Evolutionary conservation across 2,888 invertebrate genomes (phyloP), one percentile per base, ranked within the genome.

Genomic region (Nomada hirtipes): DNA sequence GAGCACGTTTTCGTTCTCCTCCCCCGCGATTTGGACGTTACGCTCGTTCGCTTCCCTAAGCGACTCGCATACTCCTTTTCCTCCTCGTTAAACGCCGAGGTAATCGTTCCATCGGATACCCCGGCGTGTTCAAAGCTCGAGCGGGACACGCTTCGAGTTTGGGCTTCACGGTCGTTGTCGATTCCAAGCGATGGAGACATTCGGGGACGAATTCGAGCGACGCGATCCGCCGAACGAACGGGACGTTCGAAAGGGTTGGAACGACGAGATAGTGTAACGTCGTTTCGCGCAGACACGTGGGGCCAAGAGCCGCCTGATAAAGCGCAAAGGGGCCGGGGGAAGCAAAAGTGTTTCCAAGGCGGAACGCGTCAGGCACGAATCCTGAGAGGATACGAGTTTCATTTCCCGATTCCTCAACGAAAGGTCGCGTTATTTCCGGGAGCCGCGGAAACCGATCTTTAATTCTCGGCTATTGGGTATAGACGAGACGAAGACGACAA

Each of bases 351-450:
- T 85, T 87, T 76, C 64, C 83, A 65, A 69, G 64, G 72, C 73
- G 70, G 47, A 64, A 26, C 76, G 77, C 80, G 72, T 76, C 83
- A 61, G 64, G 73, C 71, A 74, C 68, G 78, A 73, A 76, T 76
- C 78, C 65, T 36, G 84, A 88, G 78, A 85, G 87, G 87, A 88
- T 76, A 77, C 87, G 83, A 81, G 86, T 79, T 83, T 79, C 88
- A 88, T 88, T 88, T 88, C 87, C 87, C 84, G 86, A 88, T 86
- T 78, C 47, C 64, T 76, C 81, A 77, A 10, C 79, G 85, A 84
- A 76, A 74, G 81, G 77, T 84, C 76, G 88, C 85, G 82, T 88
- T 82, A 88, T 88, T 88, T 88, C 87, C 87, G 88, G 85, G 20
- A 63, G 61, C 60, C 63, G 81, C 84, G 88, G 86, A 86, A 86